Evolutionary conservation across 2,797 vertebrate genomes (phyloP).

Genomic region (Sebastes iracundus): DNA sequence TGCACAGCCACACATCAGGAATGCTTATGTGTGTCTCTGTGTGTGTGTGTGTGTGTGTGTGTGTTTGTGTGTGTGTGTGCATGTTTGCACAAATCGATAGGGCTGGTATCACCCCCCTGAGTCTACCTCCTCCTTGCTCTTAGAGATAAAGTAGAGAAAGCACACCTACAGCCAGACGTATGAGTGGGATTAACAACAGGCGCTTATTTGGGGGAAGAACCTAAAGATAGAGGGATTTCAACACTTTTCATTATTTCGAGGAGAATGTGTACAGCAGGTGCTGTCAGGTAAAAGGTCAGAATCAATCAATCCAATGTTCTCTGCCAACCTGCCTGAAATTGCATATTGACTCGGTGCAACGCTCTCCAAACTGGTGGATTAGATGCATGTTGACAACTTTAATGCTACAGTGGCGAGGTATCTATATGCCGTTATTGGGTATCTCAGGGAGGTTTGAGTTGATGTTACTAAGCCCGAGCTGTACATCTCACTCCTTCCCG

Average conservation of each 20-base stretch:
- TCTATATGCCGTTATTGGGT: conserved; percentile 21
- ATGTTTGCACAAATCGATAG: conserved; percentile 69
- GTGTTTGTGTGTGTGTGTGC: conserved; percentile 21
- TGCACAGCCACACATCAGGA: conserved; percentile 27
- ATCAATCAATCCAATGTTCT: conserved; percentile 78
- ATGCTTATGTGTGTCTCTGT: background rate
- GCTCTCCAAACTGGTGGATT: conserved; percentile 57
- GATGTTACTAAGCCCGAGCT: conserved; percentile 36
- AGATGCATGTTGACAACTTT: conserved; percentile 68
- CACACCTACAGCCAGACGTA: conserved; percentile 66
- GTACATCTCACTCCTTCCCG: conserved; percentile 26
- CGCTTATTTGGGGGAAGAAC: conserved; percentile 71
- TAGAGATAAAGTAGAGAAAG: conserved; percentile 67
- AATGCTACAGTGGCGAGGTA: conserved; percentile 36
- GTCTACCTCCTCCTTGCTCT: conserved; percentile 46
- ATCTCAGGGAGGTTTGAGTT: conserved; percentile 34
- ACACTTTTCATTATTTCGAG: conserved; percentile 73
- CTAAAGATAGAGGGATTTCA: conserved; percentile 74
- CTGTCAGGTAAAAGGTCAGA: conserved; percentile 79
- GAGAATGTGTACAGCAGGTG: conserved; percentile 68
- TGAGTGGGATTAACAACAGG: conserved; percentile 75
- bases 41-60: background rate
- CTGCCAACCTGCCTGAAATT: conserved; percentile 72
- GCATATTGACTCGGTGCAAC: conserved; percentile 75
- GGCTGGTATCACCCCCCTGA: conserved; percentile 59